These are phyloP conservation scores for Pogonocherus hispidulus DNA, from an alignment of 2,888 invertebrate species.

Conservation along the genomic window DNA sequence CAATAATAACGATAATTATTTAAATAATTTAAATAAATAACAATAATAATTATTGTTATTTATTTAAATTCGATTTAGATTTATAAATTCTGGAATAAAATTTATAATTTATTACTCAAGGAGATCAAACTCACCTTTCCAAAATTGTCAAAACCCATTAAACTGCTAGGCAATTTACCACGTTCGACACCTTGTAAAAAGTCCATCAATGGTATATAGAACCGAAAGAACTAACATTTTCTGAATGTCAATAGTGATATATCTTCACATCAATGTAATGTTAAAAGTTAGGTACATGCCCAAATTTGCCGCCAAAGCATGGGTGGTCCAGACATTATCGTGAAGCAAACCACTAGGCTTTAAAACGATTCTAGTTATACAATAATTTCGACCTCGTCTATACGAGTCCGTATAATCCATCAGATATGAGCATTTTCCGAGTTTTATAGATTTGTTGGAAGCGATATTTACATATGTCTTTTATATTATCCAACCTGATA, in stretches of 20 bases:
- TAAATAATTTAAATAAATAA: too few relatives aligned
- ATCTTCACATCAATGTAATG: conserved; percentile 3
- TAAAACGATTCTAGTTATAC: conserved; percentile 14
- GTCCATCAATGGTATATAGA: too few relatives aligned
- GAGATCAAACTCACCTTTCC: too few relatives aligned
- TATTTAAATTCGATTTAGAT: too few relatives aligned
- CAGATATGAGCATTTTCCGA: conserved; percentile 28
- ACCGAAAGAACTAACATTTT: conserved; percentile 30
- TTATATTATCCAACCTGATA: conserved; percentile 40
- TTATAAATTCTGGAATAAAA: too few relatives aligned
- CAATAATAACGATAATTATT: too few relatives aligned
- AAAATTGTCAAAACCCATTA: too few relatives aligned
- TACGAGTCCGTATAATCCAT: conserved; percentile 23
- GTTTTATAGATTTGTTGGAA: conserved; percentile 26
- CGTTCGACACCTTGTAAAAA: too few relatives aligned
- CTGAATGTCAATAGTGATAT: conserved; percentile 24
- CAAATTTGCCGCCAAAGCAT: conserved; percentile 24
- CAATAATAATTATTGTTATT: too few relatives aligned
- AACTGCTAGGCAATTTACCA: too few relatives aligned
- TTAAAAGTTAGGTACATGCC: conserved; percentile 11
- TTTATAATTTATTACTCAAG: too few relatives aligned
- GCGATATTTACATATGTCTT: conserved; percentile 43
- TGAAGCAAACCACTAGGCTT: conserved; percentile 9
- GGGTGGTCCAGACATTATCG: conserved; percentile 27
- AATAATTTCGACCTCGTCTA: conserved; percentile 22